Evolutionary conservation across 1,140 invertebrate species (phyloP), one percentile per base, ranked within the genome.

Genomic region (Euura saliciscinereae): DNA sequence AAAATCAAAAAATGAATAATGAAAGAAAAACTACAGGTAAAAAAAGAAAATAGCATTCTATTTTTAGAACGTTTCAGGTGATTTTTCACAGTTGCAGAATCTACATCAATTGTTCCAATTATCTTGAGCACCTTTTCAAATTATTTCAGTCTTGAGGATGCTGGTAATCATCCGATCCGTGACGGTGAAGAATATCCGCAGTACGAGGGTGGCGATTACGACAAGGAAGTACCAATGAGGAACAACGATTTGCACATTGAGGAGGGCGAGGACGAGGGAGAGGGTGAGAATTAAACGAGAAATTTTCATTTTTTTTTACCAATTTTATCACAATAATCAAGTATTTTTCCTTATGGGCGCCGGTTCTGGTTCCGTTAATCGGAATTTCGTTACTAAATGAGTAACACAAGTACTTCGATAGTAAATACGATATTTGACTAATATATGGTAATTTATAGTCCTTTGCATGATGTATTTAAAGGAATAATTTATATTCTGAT

Each of bases 251-350:
- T 84, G 44, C 79, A 79, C 44, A 69, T 83, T 4, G 82, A 80
- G 10, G 86, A 85, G 69, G 83, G 76, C 4, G 86, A 86, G 71
- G 85, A 86, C n/a, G 85, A 86, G 71, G 82, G 80, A 2, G 85
- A 86, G 83, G 85, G 84, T 86, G 78, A 76, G 42, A n/a, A 59
- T 11, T 59, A 51, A 51, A 0, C 1, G 28, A 51, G 7, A n/a
- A 51, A n/a, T 51, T 7, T 51, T 51, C 46, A 51, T 2, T 2
- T 51, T 51, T 51, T 51, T 51, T 51, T 2, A 51, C 46, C 7
- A 51, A 2, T n/a, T 3, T 28, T 28, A 1, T 28, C 28, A 3
- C 3, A 59, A 59, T 59, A 59, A 59, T 59, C 6, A 59, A 3
- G 10, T 59, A 59, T 3, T 6, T 59, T 3, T 59, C 28, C 28